These are phyloP conservation scores for Melanophora roralis DNA, from an alignment of 2,888 invertebrate species.

Conservation along the genomic window DNA sequence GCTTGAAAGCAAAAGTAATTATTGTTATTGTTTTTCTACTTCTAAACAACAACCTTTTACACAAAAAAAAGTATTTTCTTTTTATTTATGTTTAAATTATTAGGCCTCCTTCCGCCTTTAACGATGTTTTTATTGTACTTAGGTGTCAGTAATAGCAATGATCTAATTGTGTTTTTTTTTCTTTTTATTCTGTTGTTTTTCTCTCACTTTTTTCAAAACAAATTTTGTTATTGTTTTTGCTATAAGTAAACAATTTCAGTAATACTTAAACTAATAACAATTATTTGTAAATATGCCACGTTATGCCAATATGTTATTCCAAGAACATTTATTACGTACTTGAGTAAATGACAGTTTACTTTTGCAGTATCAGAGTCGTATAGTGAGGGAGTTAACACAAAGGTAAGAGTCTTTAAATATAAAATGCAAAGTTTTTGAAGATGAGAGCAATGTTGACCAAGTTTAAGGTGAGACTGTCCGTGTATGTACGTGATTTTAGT, in stretches of 20 bases:
- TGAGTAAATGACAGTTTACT: not conserved
- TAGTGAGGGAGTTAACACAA: not conserved
- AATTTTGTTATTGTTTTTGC: not conserved
- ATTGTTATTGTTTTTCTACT: conserved; percentile 12
- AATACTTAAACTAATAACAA: too few species aligned
- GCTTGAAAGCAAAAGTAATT: conserved; percentile 13
- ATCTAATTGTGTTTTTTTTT: not conserved
- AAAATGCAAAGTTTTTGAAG: not conserved
- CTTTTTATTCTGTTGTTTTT: not conserved
- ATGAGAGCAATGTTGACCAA: not conserved
- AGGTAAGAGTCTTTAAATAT: too few species aligned
- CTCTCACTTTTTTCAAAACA: not conserved
- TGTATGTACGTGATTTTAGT: too few species aligned
- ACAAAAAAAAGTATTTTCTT: too few species aligned
- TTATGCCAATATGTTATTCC: not conserved
- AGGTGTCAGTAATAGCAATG: not conserved
- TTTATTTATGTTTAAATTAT: too few species aligned
- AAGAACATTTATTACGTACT: not conserved
- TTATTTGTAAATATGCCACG: not conserved
- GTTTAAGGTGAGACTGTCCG: not conserved
- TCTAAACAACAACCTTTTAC: too few species aligned
- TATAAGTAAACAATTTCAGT: not conserved
- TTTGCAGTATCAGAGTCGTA: not conserved
- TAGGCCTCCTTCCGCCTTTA: not conserved
- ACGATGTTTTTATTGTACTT: not conserved